Evolutionary conservation across 1,140 invertebrate species (phyloP), one percentile per base, ranked within the genome.

Genomic region (Sinonovacula constricta): DNA sequence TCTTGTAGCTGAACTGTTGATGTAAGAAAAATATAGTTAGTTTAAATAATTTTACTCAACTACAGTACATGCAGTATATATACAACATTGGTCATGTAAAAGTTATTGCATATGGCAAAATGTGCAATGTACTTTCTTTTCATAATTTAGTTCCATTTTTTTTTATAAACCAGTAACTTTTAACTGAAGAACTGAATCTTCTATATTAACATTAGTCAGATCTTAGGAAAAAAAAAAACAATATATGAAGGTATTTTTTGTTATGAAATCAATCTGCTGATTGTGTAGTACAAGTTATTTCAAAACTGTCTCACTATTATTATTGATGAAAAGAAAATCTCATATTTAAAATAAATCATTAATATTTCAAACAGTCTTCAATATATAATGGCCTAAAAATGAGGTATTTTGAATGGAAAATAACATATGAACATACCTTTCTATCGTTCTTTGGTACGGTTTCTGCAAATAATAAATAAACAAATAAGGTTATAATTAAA

Each of bases 1-100:
- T 69, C 71, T 88, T 87, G 69, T 88, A 88, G 14, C 83, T 80
- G 81, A 84, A 86, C 85, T 88, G 62, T 22, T 68, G 60, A 45
- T 45, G 26, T 59, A 53, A 79, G 80, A 63, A 69, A 15, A 81
- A 79, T 54, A 31, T 10, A 30, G n/a, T 30, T 15, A 2, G 56
- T 14, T 15, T 34, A 51, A 24, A 68, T 12, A 10, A 70, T 49
- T 22, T 33, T 12, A 31, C 22, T 12, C 28, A 56, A 33, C 22
- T 14, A 5, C n/a, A 18, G 12, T 49, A 15, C 15, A 67, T 4
- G 18, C 7, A 67, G 10, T 7, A n/a, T 22, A 22, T 5, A 22
- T 10, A 45, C 49, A 67, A 28, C 4, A 45, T 18, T 45, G 14
- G 26, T 18, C 4, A 67, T 67, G 10, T 67, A 22, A 45, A 5